Base-by-base conservation (phyloP, 2,888 invertebrate genomes). In the Halictus ligatus region DNA sequence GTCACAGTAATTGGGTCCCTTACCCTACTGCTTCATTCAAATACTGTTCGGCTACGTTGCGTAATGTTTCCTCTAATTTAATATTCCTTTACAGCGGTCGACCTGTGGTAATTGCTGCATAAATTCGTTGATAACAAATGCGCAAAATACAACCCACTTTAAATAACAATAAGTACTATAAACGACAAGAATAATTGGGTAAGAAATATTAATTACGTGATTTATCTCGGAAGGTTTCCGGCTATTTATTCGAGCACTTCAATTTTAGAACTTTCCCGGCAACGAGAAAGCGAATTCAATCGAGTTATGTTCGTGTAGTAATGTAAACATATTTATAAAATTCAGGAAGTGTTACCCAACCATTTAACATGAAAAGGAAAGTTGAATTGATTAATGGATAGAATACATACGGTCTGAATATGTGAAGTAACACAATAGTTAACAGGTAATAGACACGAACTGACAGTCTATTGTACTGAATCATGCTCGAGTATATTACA, bases 271-370 rank as follows among this genome's bases (percentile, higher is more conserved):
- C 69, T 69, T 64, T 64, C 64, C 29, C 64, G 29, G 29, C 64
- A 35, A 21, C 72, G 46, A 48, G 72, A 46, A 46, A 72, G 46
- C 7, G 25, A 72, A 46, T 46, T 72, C 25, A 48, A 48, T 46
- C 71, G 12, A 64, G 29, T 64, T 64, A 64, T 29, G 15, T 64
- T 64, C 64, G 15, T 64, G 25, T 18, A 64, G 64, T 18, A 64
- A 64, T 64, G 64, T 8, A 64, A 29, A 64, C 29, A 64, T 64
- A 64, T 64, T 64, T 29, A 64, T 64, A 64, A 64, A 29, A 64
- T 29, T 64, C 64, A 15, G 64, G 64, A 64, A 64, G 64, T 64
- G 64, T 64, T 29, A 29, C 3, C 15, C 29, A 64, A 64, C 29
- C 29, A 29, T 64, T 64, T 64, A 29, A 29, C 29, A 64, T 15